phyloP scores from a whole-genome alignment of 2,797 vertebrate species.

The Liasis olivaceus region DNA sequence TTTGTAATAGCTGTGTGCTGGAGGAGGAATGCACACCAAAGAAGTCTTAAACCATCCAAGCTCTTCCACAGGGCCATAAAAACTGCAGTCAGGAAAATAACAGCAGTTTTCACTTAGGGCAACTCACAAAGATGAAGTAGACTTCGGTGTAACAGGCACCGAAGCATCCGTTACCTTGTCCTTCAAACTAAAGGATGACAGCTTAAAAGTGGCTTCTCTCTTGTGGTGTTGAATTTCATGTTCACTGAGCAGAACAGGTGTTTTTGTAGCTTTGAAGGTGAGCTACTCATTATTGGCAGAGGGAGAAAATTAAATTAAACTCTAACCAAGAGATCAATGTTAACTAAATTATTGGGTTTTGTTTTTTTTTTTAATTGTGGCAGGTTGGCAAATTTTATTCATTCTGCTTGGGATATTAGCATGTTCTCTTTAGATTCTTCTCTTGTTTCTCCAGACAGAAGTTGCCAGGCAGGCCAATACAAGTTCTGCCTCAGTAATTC shows the following conservation, averaged over 20 bases:
- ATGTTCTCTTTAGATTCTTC: constrained; percentile 50
- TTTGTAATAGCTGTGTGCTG: not conserved
- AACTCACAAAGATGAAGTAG: rapidly evolving
- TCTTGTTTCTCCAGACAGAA: constrained; percentile 52
- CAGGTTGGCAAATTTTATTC: constrained; percentile 26
- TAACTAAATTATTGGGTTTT: constrained; percentile 26
- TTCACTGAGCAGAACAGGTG: constrained; percentile 12
- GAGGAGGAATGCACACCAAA: not conserved
- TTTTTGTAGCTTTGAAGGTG: constrained; percentile 42
- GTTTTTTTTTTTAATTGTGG: constrained; percentile 6
- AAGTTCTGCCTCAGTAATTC: constrained; percentile 66
- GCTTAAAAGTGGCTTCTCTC: not conserved
- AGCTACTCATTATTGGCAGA: constrained; percentile 36
- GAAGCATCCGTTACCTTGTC: constrained; percentile 16
- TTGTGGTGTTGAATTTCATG: not conserved
- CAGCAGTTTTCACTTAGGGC: constrained; percentile 11
- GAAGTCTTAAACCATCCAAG: not conserved
- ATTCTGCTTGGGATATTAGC: constrained; percentile 41
- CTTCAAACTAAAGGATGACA: constrained; percentile 21
- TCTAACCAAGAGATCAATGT: constrained; percentile 2
- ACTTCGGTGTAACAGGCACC: not conserved
- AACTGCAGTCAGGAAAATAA: not conserved
- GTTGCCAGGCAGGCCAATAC: constrained; percentile 48
- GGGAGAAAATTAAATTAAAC: constrained; percentile 53
- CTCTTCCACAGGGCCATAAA: not conserved